Evolutionary conservation across 2,797 vertebrate species (phyloP).

Genomic region (Sciaenops ocellatus): DNA sequence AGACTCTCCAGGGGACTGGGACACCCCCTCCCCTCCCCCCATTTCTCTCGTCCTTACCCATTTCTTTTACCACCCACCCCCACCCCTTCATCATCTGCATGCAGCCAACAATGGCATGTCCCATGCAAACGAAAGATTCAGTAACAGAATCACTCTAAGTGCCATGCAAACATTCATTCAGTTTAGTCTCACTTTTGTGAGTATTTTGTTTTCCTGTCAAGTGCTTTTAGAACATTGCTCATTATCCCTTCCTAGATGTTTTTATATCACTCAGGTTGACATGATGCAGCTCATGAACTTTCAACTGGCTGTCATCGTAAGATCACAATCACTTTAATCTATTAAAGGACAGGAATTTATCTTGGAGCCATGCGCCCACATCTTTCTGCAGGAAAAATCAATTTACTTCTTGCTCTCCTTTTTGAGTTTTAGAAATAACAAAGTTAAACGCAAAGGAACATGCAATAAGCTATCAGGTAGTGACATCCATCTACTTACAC

Average conservation of each 20-base stretch:
- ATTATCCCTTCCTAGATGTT: conserved; percentile 57
- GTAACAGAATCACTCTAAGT: conserved; percentile 51
- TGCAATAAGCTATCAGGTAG: conserved; percentile 9
- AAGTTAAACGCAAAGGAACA: conserved; percentile 1
- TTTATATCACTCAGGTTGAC: conserved; percentile 44
- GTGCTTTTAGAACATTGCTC: conserved; percentile 41
- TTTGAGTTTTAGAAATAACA: background rate
- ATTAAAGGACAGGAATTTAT: conserved; percentile 21
- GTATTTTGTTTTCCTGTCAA: conserved; percentile 51
- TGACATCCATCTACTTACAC: conserved; percentile 29
- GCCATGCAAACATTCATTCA: conserved; percentile 46
- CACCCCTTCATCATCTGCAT: conserved; percentile 52
- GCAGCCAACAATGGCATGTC: conserved; percentile 66
- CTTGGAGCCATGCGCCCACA: background rate
- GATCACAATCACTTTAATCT: conserved; percentile 29
- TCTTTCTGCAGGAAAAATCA: conserved; percentile 27
- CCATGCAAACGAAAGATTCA: conserved; percentile 59
- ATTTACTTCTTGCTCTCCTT: conserved; percentile 8
- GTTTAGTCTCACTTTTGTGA: conserved; percentile 38
- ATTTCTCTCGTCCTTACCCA: conserved; percentile 65
- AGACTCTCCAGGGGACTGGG: conserved; percentile 80
- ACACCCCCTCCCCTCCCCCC: conserved; percentile 47
- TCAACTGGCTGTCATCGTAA: conserved; percentile 35
- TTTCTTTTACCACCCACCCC: conserved; percentile 46
- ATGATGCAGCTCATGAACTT: conserved; percentile 17